Evolutionary conservation across 2,888 invertebrate genomes (phyloP).

Genomic region (Machimus atricapillus): DNA sequence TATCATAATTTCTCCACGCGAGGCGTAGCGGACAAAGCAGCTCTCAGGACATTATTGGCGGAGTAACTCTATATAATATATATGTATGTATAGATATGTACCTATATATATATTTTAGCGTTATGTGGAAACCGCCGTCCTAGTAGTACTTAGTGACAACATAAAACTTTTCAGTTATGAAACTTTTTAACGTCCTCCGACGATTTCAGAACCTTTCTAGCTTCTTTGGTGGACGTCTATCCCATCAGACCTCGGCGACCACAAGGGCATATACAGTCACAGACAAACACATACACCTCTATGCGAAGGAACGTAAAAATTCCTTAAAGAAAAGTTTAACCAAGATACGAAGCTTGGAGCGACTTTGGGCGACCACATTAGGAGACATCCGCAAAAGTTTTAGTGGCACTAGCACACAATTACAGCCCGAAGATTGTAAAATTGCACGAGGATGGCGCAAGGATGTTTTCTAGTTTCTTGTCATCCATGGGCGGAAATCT

Average conservation of each 20-base stretch:
- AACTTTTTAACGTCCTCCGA: slow-evolving; percentile 31
- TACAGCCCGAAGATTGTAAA: neutral
- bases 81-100: neutral
- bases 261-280: neutral
- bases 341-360: neutral
- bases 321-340: slow-evolving; percentile 1
- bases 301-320: neutral
- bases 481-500: slow-evolving; percentile 22
- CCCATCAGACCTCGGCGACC: neutral
- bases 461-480: slow-evolving; percentile 30
- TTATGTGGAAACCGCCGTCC: neutral
- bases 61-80: neutral
- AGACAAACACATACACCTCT: neutral
- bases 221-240: neutral
- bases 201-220: slow-evolving; percentile 9
- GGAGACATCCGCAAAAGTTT: slow-evolving; percentile 32
- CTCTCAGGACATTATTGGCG: slow-evolving; percentile 8
- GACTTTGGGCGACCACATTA: slow-evolving; percentile 30
- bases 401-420: slow-evolving; percentile 32
- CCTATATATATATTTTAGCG: neutral
- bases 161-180: slow-evolving; percentile 33
- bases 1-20: slow-evolving; percentile 4
- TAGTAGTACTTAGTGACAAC: slow-evolving; percentile 22
- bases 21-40: neutral
- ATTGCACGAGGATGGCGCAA: slow-evolving; percentile 10